Base-by-base conservation (phyloP, 2,797 vertebrate species). In the Morus bassanus region DNA sequence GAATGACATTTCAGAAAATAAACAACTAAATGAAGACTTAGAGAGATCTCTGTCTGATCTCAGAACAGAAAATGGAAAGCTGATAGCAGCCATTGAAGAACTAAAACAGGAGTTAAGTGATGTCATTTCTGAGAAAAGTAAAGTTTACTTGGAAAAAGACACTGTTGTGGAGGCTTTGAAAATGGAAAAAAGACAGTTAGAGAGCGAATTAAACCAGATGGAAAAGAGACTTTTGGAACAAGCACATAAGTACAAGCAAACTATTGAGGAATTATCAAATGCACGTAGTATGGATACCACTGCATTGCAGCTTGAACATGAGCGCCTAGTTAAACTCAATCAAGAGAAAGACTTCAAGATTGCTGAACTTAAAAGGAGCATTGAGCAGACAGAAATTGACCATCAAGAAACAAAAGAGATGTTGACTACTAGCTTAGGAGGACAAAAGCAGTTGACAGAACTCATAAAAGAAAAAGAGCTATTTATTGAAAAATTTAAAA, bases 391-490 rank as follows among this genome's bases (percentile, higher is more conserved):
- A 96, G 98, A 98, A 16, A 85, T 43, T 0, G 99, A 99, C 90
- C 98, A 99, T 93, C 98, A 98, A 72, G 99, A 99, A 98, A 99
- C 98, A 23, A 99, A 99, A 35, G 99, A 99, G 85, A 98, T 99
- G 98, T 97, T 99, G 51, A 98, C 98, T 1, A 99, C 99, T 88
- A 99, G 98, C 11, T 98, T 99, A 50, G 98, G 98, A 13, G 99
- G 99, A 59, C 99, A 99, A 97, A 99, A 99, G 95, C 99, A 99
- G 74, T 97, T 99, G 94, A 98, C 98, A 0, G 98, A 99, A 67
- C 96, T 99, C 75, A 89, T 99, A 86, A 98, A 98, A 61, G 99
- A 99, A 97, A 99, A 99, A 88, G 99, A 99, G 8, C 6, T 88
- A 18, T 99, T 98, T 85, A 97, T 98, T 83, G 98, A 99, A 85